A percentile compares a stretch with the other conserved stretches of the same genome.
Evolutionary conservation across 2,888 invertebrate genomes (phyloP).

Genomic region (Lissonota sp.): DNA sequence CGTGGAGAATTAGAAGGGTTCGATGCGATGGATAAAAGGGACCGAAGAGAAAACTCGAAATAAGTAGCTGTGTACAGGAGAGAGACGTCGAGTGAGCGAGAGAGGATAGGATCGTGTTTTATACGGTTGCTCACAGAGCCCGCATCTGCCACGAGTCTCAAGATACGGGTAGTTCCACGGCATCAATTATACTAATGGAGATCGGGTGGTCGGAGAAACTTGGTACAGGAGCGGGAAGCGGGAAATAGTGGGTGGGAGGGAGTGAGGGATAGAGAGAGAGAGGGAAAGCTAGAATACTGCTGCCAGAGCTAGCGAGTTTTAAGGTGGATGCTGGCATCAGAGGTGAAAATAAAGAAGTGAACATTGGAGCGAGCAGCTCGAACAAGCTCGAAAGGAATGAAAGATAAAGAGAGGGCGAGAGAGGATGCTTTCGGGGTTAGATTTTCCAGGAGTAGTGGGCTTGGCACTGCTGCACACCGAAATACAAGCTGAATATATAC

Average conservation of each 20-base stretch:
- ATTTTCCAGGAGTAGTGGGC: conserved; percentile 57
- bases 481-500: conserved; percentile 55
- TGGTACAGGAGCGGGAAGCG: conserved; percentile 48
- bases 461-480: conserved; percentile 43
- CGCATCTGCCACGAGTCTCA: conserved; percentile 73
- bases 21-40: conserved; percentile 59
- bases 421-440: conserved; percentile 63
- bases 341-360: conserved; percentile 62
- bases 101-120: conserved; percentile 66
- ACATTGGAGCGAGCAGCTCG: conserved; percentile 50
- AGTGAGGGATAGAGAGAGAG: not conserved
- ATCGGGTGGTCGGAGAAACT: conserved; percentile 69
- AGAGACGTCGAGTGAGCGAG: not conserved
- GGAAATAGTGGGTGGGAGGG: not conserved
- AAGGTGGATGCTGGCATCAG: conserved; percentile 63
- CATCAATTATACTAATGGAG: conserved; percentile 83
- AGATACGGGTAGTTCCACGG: conserved; percentile 80
- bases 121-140: conserved; percentile 69
- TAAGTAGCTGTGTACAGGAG: conserved; percentile 54
- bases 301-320: conserved; percentile 47
- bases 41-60: conserved; percentile 49
- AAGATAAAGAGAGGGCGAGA: conserved; percentile 43
- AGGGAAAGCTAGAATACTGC: conserved; percentile 47
- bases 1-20: conserved; percentile 55
- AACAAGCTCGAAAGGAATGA: conserved; percentile 55